Conservation (phyloP, 2,113 vertebrate genomes). For the Tachysurus fulvidraco region DNA sequence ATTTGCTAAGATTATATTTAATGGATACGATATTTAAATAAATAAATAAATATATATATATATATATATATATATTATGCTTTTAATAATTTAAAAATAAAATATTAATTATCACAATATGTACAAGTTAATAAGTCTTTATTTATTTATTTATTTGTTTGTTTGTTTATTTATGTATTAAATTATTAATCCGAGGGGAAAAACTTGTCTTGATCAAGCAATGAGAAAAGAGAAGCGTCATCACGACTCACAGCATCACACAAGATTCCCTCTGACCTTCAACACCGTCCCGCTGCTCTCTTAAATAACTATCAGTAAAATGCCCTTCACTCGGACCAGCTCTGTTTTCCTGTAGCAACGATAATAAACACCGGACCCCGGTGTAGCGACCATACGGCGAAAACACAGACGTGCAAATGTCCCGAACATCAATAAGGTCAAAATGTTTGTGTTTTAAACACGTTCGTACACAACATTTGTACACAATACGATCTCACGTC, state of each 20-base stretch:
- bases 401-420: not conserved
- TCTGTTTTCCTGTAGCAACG: not conserved
- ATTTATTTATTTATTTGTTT: no score
- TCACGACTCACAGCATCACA: not conserved
- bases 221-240: not conserved
- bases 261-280: conserved; percentile 8
- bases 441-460: not conserved
- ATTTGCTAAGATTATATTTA: no score
- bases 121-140: not conserved
- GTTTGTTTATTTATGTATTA: no score
- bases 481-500: not conserved
- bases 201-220: not conserved
- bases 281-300: not conserved
- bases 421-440: not conserved
- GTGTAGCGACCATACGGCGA: not conserved
- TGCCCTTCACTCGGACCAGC: not conserved
- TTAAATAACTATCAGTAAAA: not conserved
- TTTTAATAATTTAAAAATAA: no score
- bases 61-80: no score
- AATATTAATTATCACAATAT: no score
- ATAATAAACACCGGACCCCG: not conserved
- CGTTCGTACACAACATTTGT: not conserved
- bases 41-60: no score
- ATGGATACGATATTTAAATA: no score
- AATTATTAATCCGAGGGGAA: not conserved